Evolutionary conservation across 2,797 vertebrate genomes (phyloP), one percentile per base, ranked within the genome.

Genomic region (Pangasius djambal): DNA sequence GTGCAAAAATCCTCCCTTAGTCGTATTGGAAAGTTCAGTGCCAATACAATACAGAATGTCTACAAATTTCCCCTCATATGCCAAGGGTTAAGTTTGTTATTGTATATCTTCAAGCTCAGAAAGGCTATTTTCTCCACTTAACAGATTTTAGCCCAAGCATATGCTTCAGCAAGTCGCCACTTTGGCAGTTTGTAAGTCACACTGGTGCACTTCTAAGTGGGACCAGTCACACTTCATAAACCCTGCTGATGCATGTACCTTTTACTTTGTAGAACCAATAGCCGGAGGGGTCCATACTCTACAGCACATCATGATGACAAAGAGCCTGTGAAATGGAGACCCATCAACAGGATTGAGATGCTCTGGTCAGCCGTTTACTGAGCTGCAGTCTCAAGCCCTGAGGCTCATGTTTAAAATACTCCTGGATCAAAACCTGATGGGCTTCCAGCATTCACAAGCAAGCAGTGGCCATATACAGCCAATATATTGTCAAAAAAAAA

Each of bases 151-250:
- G 74, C 55, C 52, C 59, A 86, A 77, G 83, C 72, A 72, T 63
- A 25, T 48, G 34, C 61, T 44, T 92, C 75, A 91, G 88, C 92
- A 90, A 90, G 90, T 92, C 85, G 92, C 91, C 94, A 85, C 93
- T 92, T 40, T 83, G 92, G 93, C 91, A 75, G 90, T 92, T 92
- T 88, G 90, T 92, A 90, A 93, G 92, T 92, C 87, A 91, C 91
- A 78, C 91, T 89, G 85, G 86, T 93, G 91, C 90, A 92, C 93
- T 93, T 91, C 94, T 94, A 95, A 95, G 94, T 85, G 85, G 91
- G 89, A 93, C 89, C 86, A 87, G 93, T 92, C 92, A 92, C 93
- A 92, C 92, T 94, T 94, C 92, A 95, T 93, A 93, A 95, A 94
- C 92, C 90, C 91, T 91, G 88, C 90, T 90, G 63, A 91, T 92